Evolutionary conservation across 2,113 vertebrate genomes (phyloP).

Genomic region (Corynorhinus townsendii): DNA sequence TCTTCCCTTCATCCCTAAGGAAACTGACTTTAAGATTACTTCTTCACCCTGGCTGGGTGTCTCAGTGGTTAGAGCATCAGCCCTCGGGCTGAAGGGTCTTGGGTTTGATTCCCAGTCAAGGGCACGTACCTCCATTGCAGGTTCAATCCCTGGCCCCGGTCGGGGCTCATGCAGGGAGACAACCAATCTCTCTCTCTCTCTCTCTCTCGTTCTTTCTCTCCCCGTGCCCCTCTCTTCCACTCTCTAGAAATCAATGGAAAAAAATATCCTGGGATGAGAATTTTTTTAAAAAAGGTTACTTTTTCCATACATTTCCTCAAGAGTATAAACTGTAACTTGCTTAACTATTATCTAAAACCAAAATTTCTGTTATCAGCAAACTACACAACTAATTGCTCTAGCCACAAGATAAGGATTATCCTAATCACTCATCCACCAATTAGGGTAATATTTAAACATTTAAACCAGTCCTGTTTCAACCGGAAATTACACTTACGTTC

Average conservation of each 20-base stretch:
- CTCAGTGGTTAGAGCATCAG: no score
- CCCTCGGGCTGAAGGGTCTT: no score
- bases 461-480: background rate
- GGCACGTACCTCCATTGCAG: no score
- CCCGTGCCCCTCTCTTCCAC: no score
- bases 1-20: conserved; percentile 9
- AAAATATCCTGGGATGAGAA: no score
- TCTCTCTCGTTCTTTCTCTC: no score
- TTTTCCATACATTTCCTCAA: conserved; percentile 35
- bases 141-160: no score
- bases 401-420: conserved; percentile 58
- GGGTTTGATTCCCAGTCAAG: no score
- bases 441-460: background rate
- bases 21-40: conserved; percentile 55
- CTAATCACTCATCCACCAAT: background rate
- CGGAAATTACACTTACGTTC: background rate
- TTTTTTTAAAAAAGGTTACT: conserved; percentile 36
- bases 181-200: no score
- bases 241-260: no score
- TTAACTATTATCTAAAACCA: conserved; percentile 60
- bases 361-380: conserved; percentile 52
- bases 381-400: conserved; percentile 57
- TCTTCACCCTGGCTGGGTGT: background rate
- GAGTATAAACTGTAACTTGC: conserved; percentile 45
- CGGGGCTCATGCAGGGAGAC: no score